Evolutionary conservation across 2,113 vertebrate genomes (phyloP), one percentile per base, ranked within the genome.

Genomic region (Caranx ignobilis): DNA sequence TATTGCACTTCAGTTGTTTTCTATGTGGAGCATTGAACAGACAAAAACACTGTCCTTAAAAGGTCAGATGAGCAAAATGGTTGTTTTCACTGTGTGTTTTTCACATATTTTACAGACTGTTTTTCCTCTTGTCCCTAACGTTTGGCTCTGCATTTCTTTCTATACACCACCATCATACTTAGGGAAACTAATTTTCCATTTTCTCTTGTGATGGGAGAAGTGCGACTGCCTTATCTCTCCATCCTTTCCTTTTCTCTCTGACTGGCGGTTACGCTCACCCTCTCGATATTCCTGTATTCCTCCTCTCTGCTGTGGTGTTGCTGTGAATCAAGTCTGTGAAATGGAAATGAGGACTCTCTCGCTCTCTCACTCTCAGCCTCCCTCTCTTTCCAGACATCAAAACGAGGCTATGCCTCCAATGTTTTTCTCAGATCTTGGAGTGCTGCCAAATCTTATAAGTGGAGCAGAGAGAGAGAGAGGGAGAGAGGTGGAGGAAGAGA

Each of bases 381-480:
- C 69, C 76, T 89, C 85, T 91, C 88, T 94, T 80, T 94, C 93
- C 77, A 88, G 94, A 95, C 95, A 96, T 95, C 94, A 94, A 94
- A 96, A 94, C 89, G 90, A 96, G 95, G 93, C 95, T 89, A 77
- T 92, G 95, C 94, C 95, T 82, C 63, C 92, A 93, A 96, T 95
- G 95, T 93, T 87, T 84, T 93, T 91, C 91, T 94, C 62, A 88
- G 93, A 91, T 93, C 92, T 94, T 96, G 96, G 94, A 93, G 90
- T 92, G 84, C 94, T 94, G 97, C 96, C 96, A 96, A 94, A 90
- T 90, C 92, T 75, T 90, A 90, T 89, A 94, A 93, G 91, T 94
- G 91, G 94, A 93, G 89, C 90, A 93, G 86, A 78, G 83, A 90
- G 89, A 86, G 81, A 81, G 71, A 59, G 65, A 80, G 83, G 47